Base-by-base conservation (phyloP, 2,113 vertebrate species). In the Nyctibius bracteatus region DNA sequence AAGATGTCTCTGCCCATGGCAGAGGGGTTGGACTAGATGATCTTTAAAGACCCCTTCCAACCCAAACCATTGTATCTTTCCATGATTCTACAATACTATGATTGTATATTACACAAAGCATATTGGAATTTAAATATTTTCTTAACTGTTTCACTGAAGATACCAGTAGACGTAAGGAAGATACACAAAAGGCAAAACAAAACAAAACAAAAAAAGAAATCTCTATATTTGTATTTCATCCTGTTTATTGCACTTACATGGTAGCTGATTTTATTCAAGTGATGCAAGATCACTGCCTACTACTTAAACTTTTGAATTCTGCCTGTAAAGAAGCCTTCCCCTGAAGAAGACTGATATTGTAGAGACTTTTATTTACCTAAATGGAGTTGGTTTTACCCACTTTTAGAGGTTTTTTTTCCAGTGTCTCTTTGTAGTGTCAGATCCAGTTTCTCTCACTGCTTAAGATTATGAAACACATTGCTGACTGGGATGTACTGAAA, bases 151-250 rank as follows among this genome's bases (percentile, higher is more conserved):
- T 63, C 51, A 66, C 14, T 43, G n/a, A 66, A 14, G 5, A 12
- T 28, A 3, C 9, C 6, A 33, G 14, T 43, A 62, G 52, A n/a
- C 0, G 3, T 20, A 3, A 41, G 1, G 7, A 89, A 55, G 28
- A 49, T 37, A 14, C 9, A 47, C 0, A 23, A 55, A 81, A 75
- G 9, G 4, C 22, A 61, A 80, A 73, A 6, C 13, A n/a, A 75
- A 47, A 22, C 7, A 33, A 23, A 74, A 6, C 4, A 59, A 68
- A 57, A 11, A 15, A 24, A 3, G 6, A 59, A 49, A 49, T 63
- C 3, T 16, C 9, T 28, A 4, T 41, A 23, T 81, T 65, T 52
- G 1, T 37, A 41, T 51, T 82, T 68, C 2, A 21, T 65, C 15
- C 22, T 54, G 3, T 73, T 70, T 24, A 5, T 70, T 68, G 5